Conservation (phyloP, 1,140 invertebrate genomes). For the Ericerus pela region DNA sequence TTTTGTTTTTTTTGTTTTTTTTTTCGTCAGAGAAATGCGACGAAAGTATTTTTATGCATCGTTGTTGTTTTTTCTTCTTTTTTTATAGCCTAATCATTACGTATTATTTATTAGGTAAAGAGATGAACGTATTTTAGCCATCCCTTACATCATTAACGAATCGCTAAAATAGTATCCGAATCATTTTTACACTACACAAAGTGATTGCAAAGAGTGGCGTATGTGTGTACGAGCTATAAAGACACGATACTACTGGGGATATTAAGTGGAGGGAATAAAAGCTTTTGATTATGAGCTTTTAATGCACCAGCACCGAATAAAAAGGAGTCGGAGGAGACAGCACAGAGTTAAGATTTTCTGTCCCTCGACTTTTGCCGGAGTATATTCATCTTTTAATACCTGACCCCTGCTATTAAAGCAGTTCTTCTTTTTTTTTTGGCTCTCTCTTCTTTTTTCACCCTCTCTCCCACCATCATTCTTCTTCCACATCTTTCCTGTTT, state of each 20-base stretch:
- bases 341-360: conserved; percentile 5
- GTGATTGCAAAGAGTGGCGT: conserved; percentile 9
- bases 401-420: conserved; percentile 6
- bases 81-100: too few relatives aligned
- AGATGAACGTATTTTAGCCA: too few relatives aligned
- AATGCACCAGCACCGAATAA: conserved; percentile 8
- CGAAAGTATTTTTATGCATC: too few relatives aligned
- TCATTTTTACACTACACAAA: conserved; percentile 11
- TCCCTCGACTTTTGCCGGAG: conserved; percentile 6
- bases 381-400: conserved; percentile 10
- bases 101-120: too few relatives aligned
- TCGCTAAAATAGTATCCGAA: conserved; percentile 7
- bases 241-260: conserved; percentile 9
- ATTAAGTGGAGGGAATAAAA: conserved; percentile 11
- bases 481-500: not conserved
- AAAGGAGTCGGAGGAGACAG: conserved; percentile 1
- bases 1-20: too few relatives aligned
- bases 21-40: too few relatives aligned
- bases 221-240: too few relatives aligned
- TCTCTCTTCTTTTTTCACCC: too few relatives aligned
- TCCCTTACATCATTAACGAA: too few relatives aligned
- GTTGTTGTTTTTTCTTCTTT: too few relatives aligned
- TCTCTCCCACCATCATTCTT: too few relatives aligned
- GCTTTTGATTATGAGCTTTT: conserved; percentile 11
- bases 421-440: conserved; percentile 5